A percentile compares a stretch with the other conserved stretches of the same genome.
Conservation (phyloP, 2,888 invertebrate genomes). For the Gastracanthus pulcherrimus region DNA sequence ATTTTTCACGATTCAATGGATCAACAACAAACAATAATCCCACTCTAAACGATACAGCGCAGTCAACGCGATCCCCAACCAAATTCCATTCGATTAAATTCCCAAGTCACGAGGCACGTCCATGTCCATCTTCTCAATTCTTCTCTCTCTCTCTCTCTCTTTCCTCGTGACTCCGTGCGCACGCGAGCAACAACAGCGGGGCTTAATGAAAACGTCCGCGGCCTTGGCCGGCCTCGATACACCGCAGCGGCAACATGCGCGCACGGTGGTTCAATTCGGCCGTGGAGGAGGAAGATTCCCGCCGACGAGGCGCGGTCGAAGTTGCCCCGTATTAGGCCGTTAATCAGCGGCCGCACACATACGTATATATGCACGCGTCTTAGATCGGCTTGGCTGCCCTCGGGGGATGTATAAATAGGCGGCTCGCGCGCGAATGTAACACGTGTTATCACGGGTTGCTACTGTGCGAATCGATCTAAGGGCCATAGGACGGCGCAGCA, state of each 20-base stretch:
- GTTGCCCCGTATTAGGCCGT: not conserved
- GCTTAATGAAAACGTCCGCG: conserved; percentile 50
- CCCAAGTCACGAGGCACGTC: too few species aligned
- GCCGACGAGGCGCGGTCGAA: not conserved
- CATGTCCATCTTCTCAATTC: too few species aligned
- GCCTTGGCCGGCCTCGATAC: not conserved
- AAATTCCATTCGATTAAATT: too few species aligned
- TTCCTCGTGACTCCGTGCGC: conserved; percentile 36
- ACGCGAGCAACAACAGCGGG: conserved; percentile 54
- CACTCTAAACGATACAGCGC: too few species aligned
- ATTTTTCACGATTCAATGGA: too few species aligned
- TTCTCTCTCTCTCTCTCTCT: too few species aligned
- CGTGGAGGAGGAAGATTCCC: too few species aligned
- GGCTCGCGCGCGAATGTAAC: not conserved
- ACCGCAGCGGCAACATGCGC: not conserved
- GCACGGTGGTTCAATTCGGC: not conserved
- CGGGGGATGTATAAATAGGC: too few species aligned
- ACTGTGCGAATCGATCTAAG: not conserved
- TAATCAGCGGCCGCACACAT: not conserved
- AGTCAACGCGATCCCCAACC: too few species aligned
- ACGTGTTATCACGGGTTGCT: not conserved
- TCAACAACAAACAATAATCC: too few species aligned
- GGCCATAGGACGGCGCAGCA: conserved; percentile 63
- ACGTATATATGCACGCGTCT: not conserved
- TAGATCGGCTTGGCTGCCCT: conserved; percentile 2